Percentiles rank a stretch among this genome's conserved stretches.
Evolutionary conservation across 2,797 vertebrate genomes (phyloP).

Genomic region (Chaetodon trifasciatus): DNA sequence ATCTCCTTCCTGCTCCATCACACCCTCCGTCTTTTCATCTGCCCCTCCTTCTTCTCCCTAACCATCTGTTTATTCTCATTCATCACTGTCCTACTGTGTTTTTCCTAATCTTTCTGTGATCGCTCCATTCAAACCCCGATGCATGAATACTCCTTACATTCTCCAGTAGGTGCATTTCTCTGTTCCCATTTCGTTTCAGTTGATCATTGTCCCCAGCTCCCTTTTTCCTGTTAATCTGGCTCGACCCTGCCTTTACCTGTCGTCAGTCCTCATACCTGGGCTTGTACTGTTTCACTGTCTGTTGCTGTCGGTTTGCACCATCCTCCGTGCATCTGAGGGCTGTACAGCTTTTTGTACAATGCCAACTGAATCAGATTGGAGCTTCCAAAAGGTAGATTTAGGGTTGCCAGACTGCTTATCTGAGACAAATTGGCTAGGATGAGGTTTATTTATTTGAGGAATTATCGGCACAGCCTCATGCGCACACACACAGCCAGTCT

Average conservation of each 20-base stretch:
- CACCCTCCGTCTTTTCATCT: constrained; percentile 40
- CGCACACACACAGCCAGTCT: constrained; percentile 1
- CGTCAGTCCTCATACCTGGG: constrained; percentile 15
- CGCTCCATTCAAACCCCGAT: constrained; percentile 27
- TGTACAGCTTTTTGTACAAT: constrained; percentile 35
- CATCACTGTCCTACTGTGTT: constrained; percentile 50
- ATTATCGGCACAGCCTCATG: constrained; percentile 40
- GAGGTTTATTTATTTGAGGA: constrained; percentile 72
- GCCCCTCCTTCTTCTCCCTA: constrained; percentile 25
- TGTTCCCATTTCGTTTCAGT: not conserved
- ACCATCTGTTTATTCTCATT: constrained; percentile 67
- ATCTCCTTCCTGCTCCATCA: constrained; percentile 38
- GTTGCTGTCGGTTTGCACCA: constrained; percentile 17
- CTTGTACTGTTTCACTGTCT: constrained; percentile 23
- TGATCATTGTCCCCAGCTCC: not conserved
- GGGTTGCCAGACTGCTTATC: constrained; percentile 70
- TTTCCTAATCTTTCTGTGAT: constrained; percentile 49
- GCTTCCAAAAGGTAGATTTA: constrained; percentile 46
- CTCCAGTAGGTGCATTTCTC: not conserved
- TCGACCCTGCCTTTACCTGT: not conserved
- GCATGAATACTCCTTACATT: not conserved
- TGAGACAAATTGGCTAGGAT: constrained; percentile 73
- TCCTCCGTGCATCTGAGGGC: constrained; percentile 17
- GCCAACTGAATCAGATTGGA: constrained; percentile 59
- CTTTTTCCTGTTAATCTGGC: not conserved